Base-by-base conservation (phyloP, 2,113 vertebrate species). In the Xiphophorus couchianus region DNA sequence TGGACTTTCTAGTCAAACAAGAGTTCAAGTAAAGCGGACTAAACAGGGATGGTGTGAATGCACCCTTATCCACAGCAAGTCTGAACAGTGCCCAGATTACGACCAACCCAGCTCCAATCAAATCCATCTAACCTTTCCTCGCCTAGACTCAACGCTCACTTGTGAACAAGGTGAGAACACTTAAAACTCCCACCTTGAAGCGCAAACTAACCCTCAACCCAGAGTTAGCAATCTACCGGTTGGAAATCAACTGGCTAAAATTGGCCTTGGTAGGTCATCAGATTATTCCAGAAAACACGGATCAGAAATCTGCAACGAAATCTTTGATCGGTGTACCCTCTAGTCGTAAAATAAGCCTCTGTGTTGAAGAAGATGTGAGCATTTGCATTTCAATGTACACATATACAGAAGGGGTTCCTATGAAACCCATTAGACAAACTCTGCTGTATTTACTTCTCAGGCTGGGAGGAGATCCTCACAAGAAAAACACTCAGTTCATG, bases 401-500 rank as follows among this genome's bases (percentile, higher is more conserved):
- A 30, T 15, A 29, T 35, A 51, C 8, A 4, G 65, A 78, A 62
- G 3, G 14, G 19, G 35, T 70, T 74, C 72, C 28, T 64, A 48
- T 66, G 44, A 84, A 71, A 64, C 31, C 48, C 64, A 66, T 79
- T 51, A 74, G 65, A 8, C 69, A 28, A 84, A 77, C 64, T 68
- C 13, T 70, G 66, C 71, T 39, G 80, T 79, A 84, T 87, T 87
- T 84, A 85, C 76, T 67, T 82, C 86, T 80, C 65, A 72, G 62
- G 28, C 39, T 66, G 71, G 31, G 58, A 29, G 70, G 33, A n/a
- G 58, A 62, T 39, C 37, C 7, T 2, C 54, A 25, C 44, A 70
- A 62, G 30, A 86, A 71, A 63, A 62, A 48, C 37, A 73, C 12
- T 22, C 39, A n/a, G 67, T 58, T 51, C 28, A 29, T 17, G 29